phyloP scores from a whole-genome alignment of 2,888 invertebrate genomes.

The Dimorphilus gyrociliatus region DNA sequence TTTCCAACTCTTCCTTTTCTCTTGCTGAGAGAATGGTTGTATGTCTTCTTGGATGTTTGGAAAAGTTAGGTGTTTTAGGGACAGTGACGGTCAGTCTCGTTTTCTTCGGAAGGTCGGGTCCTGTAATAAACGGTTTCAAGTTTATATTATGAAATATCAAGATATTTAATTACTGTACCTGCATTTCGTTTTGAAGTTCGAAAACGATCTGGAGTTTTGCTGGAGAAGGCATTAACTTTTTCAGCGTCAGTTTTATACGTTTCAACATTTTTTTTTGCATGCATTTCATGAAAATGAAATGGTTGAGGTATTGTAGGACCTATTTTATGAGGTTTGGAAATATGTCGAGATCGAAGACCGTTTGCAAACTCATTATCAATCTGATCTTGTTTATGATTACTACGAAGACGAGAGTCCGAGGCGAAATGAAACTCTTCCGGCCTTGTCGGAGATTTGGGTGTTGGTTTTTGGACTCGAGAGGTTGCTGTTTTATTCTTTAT shows the following conservation, averaged over 20 bases:
- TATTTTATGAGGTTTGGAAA: too few relatives aligned
- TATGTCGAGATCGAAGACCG: too few relatives aligned
- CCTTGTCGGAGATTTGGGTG: conserved; percentile 13
- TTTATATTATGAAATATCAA: not conserved
- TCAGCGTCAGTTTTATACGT: conserved; percentile 47
- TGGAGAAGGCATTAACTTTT: conserved; percentile 44
- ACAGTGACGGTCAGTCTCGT: conserved; percentile 19
- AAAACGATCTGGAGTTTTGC: conserved; percentile 47
- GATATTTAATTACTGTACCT: not conserved
- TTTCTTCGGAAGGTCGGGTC: conserved; percentile 3
- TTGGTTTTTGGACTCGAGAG: too few relatives aligned
- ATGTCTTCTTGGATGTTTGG: conserved; percentile 44
- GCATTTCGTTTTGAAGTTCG: too few relatives aligned
- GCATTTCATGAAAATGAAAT: conserved; percentile 19
- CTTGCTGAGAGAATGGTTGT: too few relatives aligned
- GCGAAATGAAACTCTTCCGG: conserved; percentile 22
- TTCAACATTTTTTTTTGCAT: conserved; percentile 7
- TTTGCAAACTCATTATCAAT: conserved; percentile 3
- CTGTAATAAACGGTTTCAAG: conserved; percentile 1
- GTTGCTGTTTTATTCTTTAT: too few relatives aligned
- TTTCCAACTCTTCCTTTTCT: conserved; percentile 48
- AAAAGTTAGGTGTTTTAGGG: conserved; percentile 31
- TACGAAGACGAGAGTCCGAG: conserved; percentile 15
- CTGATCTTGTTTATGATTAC: not conserved
- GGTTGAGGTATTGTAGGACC: conserved; percentile 22